Base-by-base conservation (phyloP, 2,113 vertebrate genomes). In the Psittacus erithacus region DNA sequence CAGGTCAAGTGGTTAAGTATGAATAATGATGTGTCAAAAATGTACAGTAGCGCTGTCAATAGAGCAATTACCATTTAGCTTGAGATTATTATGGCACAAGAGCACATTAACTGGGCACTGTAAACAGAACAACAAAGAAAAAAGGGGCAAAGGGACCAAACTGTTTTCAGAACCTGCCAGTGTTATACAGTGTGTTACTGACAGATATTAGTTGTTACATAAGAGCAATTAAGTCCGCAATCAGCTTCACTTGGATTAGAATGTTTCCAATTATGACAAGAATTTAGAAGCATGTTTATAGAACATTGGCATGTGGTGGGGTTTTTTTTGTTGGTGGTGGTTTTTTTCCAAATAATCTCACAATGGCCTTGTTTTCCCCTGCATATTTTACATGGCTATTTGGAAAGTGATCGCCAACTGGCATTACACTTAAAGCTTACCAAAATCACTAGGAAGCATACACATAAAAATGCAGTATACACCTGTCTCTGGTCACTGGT, bases 1-100 rank as follows among this genome's bases (percentile, higher is more conserved):
- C 98, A 98, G 98, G 98, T 99, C 98, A 98, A 98, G 98, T 98
- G 98, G 98, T 98, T 99, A 99, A 99, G 98, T 98, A 98, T 98
- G 98, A 99, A 98, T 98, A 99, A 99, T 98, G 98, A 98, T 98
- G 98, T 98, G 98, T 98, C 98, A 99, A 98, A 99, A 98, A 98
- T 95, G 97, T 98, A 98, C 98, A 98, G 98, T 98, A 98, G 97
- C 96, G 98, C 98, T 98, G 98, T 98, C 98, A 98, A 98, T 98
- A 98, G 98, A 98, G 98, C 98, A 98, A 99, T 99, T 99, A 99
- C 97, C 97, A 98, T 98, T 98, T 98, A 98, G 98, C 97, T 97
- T 70, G 96, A 98, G 98, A 98, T 98, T 98, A 98, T 98, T 97
- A 97, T 98, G 98, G 98, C 98, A 98, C 97, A 98, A 98, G 98